Conservation (phyloP, 2,113 vertebrate genomes). For the Donacobius atricapilla region DNA sequence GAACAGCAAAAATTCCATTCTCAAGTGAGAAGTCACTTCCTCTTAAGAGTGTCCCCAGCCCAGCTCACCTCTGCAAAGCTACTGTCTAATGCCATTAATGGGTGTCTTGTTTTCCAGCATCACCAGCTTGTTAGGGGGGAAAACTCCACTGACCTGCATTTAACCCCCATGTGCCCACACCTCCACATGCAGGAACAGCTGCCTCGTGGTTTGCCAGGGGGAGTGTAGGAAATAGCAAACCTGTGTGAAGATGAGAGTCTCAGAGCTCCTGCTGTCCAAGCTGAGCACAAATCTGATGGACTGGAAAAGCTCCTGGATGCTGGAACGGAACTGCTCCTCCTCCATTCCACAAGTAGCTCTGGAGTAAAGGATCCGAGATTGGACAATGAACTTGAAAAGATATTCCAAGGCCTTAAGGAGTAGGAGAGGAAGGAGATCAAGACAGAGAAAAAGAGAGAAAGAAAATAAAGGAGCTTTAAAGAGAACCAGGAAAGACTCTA, state of each 20-base stretch:
- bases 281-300: conserved; percentile 97
- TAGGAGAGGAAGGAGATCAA: conserved; percentile 26
- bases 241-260: conserved; percentile 97
- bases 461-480: conserved; percentile 56
- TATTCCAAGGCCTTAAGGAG: conserved; percentile 90
- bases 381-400: conserved; percentile 98
- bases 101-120: not conserved
- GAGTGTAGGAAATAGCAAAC: conserved; percentile 67
- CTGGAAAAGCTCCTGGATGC: conserved; percentile 96
- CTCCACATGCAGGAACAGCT: not conserved
- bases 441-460: conserved; percentile 40
- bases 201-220: not conserved
- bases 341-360: conserved; percentile 96
- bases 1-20: not conserved
- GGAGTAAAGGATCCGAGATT: conserved; percentile 95
- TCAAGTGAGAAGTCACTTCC: not conserved
- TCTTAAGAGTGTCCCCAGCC: not conserved
- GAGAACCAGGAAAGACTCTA: not conserved
- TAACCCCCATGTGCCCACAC: not conserved
- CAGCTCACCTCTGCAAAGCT: not conserved
- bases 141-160: not conserved
- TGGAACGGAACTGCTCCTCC: conserved; percentile 92
- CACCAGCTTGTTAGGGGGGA: not conserved
- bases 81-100: not conserved
- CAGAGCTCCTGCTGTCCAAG: conserved; percentile 93